Percentiles rank a stretch among this genome's conserved stretches.
phyloP scores from a whole-genome alignment of 2,888 invertebrate genomes.

The Gerris lacustris region DNA sequence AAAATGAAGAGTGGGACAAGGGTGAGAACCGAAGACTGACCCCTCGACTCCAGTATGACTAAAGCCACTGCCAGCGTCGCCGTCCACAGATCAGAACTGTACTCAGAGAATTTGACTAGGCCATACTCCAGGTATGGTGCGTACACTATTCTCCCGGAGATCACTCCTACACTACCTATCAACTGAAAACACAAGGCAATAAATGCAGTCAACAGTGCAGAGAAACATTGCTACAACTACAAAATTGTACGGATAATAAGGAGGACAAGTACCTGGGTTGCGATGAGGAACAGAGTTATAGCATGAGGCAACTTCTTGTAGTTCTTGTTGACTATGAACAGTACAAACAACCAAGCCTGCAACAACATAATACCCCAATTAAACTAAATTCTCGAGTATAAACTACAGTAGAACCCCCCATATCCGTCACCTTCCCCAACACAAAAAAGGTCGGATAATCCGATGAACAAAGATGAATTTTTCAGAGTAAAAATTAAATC shows the following conservation, averaged over 20 bases:
- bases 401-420: too few relatives aligned
- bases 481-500: too few relatives aligned
- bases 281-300: conserved; percentile 47
- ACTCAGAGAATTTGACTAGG: conserved; percentile 61
- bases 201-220: conserved; percentile 2
- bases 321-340: conserved; percentile 59
- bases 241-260: too few relatives aligned
- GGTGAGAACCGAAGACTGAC: conserved; percentile 67
- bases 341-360: conserved; percentile 55
- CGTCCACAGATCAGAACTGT: conserved; percentile 74
- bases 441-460: too few relatives aligned
- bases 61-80: conserved; percentile 68
- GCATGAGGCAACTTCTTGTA: conserved; percentile 35
- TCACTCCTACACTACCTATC: conserved; percentile 56
- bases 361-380: background rate
- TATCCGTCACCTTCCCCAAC: too few relatives aligned
- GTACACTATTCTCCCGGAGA: conserved; percentile 53
- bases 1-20: conserved; percentile 56
- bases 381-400: too few relatives aligned
- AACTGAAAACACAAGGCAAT: conserved; percentile 39
- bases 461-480: too few relatives aligned
- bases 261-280: conserved; percentile 56
- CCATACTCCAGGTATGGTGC: conserved; percentile 55
- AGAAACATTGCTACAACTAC: too few relatives aligned
- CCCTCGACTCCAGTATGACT: conserved; percentile 68